Base-by-base conservation (phyloP, 2,888 invertebrate species). In the Smittia sp. region DNA sequence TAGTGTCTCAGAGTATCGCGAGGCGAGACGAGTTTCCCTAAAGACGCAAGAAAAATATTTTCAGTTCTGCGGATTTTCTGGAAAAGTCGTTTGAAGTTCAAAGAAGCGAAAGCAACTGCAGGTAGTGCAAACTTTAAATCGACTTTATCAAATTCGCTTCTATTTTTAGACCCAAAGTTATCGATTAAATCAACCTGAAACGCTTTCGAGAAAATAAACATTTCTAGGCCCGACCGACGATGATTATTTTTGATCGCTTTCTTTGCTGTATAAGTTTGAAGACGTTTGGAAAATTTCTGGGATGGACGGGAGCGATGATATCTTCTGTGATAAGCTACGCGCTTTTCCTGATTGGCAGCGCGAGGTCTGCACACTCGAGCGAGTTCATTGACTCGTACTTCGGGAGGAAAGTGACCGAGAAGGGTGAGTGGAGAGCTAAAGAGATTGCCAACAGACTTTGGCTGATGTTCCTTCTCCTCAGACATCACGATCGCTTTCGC, bases 211-310 rank as follows among this genome's bases (percentile, higher is more conserved):
- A 46, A 46, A 6, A 46, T 46, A 46, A 46, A 46, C 11, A 46
- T 15, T 46, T 46, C 11, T 13, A 11, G n/a, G 46, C 15, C 46
- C 7, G 32, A 11, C 25, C 1, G 3, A 54, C 52, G 25, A 69
- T 69, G 69, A 69, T 69, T 20, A 69, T 69, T 15, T 54, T 69
- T 69, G 69, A 69, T 54, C 27, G 69, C 27, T 69, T 54, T 32
- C 32, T 69, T 6, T 69, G 69, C 25, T 69, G 69, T 18, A 25
- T 69, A 2, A 69, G 22, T 15, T 11, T 69, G 0, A 54, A 69
- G 11, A 13, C 54, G n/a, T 69, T 69, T 32, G 69, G 69, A 18
- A 69, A 69, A 24, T 32, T 52, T 32, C 1, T 54, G 7, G 69
- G 69, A 27, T 69, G 69, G 69, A 18, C 15, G 7, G 52, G 69